Percentiles rank a stretch among this genome's conserved stretches.
These are phyloP conservation scores for Corythornis vintsioides DNA, from an alignment of 2,113 vertebrate genomes.

Conservation along the genomic window DNA sequence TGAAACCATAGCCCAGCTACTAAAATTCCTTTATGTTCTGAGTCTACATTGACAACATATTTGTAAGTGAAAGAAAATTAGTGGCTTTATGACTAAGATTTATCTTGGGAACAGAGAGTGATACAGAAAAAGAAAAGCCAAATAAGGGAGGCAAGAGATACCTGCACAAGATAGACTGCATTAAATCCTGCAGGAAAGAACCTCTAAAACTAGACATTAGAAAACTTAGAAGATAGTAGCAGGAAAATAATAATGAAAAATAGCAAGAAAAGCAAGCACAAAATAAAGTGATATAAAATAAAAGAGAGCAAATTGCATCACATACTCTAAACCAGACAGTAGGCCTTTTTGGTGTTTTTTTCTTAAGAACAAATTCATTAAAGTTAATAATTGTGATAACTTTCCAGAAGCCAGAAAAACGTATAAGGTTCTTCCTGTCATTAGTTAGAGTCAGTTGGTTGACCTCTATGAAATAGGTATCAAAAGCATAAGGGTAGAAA, in stretches of 20 bases:
- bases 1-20: not conserved
- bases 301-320: not conserved
- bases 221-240: not conserved
- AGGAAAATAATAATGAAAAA: not conserved
- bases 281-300: not conserved
- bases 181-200: not conserved
- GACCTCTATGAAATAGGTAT: not conserved
- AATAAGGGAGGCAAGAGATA: not conserved
- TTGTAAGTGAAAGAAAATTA: conserved; percentile 13
- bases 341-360: not conserved
- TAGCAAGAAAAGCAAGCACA: not conserved
- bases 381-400: not conserved
- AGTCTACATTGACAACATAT: not conserved
- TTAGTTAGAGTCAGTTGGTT: not conserved
- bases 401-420: not conserved
- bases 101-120: not conserved
- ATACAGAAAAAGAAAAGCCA: not conserved
- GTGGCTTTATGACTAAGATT: not conserved
- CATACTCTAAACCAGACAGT: not conserved
- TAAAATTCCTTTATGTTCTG: not conserved
- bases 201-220: not conserved
- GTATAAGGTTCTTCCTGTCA: not conserved
- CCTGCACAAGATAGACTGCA: not conserved
- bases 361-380: not conserved
- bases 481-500: not conserved